Conservation (phyloP, 2,113 vertebrate genomes). For the Calcarius ornatus region DNA sequence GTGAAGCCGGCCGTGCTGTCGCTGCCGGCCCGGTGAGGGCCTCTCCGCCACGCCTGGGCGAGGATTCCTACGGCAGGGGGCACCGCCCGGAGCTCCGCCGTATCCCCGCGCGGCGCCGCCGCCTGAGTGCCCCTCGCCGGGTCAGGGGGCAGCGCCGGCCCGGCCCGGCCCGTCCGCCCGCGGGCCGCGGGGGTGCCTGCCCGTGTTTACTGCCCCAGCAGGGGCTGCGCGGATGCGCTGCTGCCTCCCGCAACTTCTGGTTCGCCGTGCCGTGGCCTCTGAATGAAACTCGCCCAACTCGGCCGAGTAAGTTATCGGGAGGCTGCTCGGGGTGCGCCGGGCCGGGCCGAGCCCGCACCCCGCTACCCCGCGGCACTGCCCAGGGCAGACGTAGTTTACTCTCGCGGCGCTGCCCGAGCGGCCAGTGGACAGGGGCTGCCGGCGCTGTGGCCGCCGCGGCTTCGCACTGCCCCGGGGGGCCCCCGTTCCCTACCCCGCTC, state of each 20-base stretch:
- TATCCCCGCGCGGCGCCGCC: neutral
- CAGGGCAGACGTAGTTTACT: constrained; percentile 71
- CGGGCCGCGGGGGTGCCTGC: neutral
- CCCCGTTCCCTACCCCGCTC: constrained; percentile 48
- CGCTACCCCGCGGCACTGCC: constrained; percentile 10
- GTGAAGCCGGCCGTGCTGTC: neutral
- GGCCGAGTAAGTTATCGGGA: neutral
- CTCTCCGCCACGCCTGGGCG: neutral
- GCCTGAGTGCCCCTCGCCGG: neutral
- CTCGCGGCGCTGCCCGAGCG: constrained; percentile 61
- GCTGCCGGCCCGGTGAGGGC: neutral
- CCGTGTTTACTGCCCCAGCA: constrained; percentile 2
- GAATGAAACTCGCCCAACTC: constrained; percentile 13
- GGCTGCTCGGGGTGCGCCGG: neutral
- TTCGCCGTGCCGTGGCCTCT: constrained; percentile 49
- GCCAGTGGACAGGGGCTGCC: constrained; percentile 58
- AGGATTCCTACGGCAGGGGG: neutral
- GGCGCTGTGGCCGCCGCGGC: neutral
- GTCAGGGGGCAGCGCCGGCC: neutral
- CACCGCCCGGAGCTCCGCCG: neutral
- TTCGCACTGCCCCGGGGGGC: neutral
- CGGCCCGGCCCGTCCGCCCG: neutral
- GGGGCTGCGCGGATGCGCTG: neutral
- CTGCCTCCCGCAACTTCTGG: constrained; percentile 61
- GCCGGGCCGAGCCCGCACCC: neutral